Conservation (phyloP, 2,888 invertebrate genomes). For the Perithous albicinctus region DNA sequence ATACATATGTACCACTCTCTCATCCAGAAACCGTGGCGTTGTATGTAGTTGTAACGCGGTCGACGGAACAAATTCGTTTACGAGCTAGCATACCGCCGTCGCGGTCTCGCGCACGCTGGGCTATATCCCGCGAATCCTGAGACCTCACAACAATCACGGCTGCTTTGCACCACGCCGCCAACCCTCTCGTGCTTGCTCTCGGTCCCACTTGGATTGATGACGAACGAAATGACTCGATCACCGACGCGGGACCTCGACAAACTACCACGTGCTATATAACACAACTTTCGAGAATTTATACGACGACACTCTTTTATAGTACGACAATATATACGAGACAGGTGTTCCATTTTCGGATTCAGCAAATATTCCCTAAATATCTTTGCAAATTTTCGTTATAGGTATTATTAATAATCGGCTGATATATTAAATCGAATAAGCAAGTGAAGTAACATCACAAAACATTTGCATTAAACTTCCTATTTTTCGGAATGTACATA, state of each 20-base stretch:
- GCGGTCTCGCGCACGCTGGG: conserved; percentile 42
- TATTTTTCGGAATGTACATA: too few relatives aligned
- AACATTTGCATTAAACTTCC: too few relatives aligned
- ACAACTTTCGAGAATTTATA: background rate
- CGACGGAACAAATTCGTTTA: conserved; percentile 73
- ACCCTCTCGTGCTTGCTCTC: conserved; percentile 24
- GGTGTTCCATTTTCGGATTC: background rate
- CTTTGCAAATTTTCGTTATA: background rate
- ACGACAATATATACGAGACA: background rate
- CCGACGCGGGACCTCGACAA: conserved; percentile 48
- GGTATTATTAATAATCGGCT: background rate
- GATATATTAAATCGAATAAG: background rate
- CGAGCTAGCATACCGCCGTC: conserved; percentile 58
- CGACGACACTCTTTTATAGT: background rate
- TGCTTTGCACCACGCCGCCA: conserved; percentile 50
- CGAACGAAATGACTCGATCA: conserved; percentile 52
- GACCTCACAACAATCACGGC: conserved; percentile 54
- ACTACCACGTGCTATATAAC: background rate
- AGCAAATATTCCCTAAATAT: background rate
- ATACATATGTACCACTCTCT: conserved; percentile 19
- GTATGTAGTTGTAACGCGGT: conserved; percentile 59
- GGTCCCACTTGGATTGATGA: conserved; percentile 46
- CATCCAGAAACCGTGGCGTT: conserved; percentile 19
- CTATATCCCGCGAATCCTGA: conserved; percentile 43
- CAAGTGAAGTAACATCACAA: too few relatives aligned